Base-by-base conservation (phyloP, 2,113 vertebrate genomes). In the Clarias gariepinus region DNA sequence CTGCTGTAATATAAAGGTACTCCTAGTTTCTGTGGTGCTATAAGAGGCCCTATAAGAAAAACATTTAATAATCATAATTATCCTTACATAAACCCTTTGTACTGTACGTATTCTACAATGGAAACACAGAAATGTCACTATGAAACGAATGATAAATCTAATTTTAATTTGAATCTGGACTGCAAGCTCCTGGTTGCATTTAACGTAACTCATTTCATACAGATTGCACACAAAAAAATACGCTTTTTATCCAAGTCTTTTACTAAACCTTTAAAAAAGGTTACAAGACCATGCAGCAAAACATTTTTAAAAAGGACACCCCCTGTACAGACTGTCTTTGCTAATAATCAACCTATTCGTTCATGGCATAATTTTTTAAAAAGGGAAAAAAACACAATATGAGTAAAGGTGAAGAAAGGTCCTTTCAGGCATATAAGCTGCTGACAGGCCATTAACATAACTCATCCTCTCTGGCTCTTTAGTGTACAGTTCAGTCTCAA, bases 381-480 rank as follows among this genome's bases (percentile, higher is more conserved):
- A 33, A 30, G 16, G 15, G 61, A 18, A 33, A 79, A 58, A 78
- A 19, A 28, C 64, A 66, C 60, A 57, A 41, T 83, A 83, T 68
- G 52, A 82, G 55, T 36, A 66, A 47, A 66, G 55, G 78, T 47
- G 41, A 84, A 25, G 4, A 61, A 74, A 77, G 71, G 71, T 77
- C 13, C 60, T 76, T 47, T 41, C 47, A 47, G 61, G 86, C n/a
- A 57, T 87, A 47, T 83, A 47, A 57, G 71, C 58, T 77, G 63
- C 60, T 87, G 85, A 71, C 85, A 85, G 68, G 58, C 84, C 47
- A 71, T 89, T 79, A 80, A 81, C 33, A 68, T 36, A 64, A 84
- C 41, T 82, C 63, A 53, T 87, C 66, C 63, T 55, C 55, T 61
- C 80, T 53, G 82, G 63, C 82, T 81, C 76, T 36, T 81, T 60